A percentile compares a stretch with the other conserved stretches of the same genome.
Conservation (phyloP, 2,888 invertebrate genomes). For the Drosophila pseudotakahashii region DNA sequence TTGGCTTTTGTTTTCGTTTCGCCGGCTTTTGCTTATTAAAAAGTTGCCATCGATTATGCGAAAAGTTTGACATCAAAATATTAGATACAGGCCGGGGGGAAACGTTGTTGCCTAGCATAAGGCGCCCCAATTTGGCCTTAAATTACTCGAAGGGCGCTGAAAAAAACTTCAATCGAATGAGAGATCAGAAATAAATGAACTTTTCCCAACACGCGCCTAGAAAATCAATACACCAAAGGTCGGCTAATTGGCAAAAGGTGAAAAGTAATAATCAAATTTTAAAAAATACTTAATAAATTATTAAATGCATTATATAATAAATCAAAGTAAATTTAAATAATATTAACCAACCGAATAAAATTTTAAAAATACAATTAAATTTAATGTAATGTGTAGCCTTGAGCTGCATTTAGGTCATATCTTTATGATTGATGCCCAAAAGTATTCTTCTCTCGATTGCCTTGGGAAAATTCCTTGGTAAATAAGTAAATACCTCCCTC, state of each 20-base stretch:
- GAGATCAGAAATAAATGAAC: background rate
- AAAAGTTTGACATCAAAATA: constrained; percentile 56
- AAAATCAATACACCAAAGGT: constrained; percentile 13
- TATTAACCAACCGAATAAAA: too few relatives aligned
- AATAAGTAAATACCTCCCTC: constrained; percentile 14
- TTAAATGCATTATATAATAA: background rate
- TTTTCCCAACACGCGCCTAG: constrained; percentile 2
- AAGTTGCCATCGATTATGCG: constrained; percentile 61
- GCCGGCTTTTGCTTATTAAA: constrained; percentile 62
- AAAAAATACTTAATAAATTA: too few relatives aligned
- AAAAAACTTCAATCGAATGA: constrained; percentile 2
- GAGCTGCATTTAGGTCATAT: too few relatives aligned
- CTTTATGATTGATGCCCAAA: constrained; percentile 16
- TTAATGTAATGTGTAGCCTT: background rate
- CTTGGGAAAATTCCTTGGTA: constrained; percentile 2
- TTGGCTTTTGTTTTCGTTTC: constrained; percentile 44
- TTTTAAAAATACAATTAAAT: background rate
- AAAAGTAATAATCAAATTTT: background rate
- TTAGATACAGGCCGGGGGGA: background rate
- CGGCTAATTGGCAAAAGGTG: constrained; percentile 12
- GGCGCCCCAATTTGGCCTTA: constrained; percentile 8
- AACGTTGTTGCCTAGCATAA: constrained; percentile 38
- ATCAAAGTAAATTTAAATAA: background rate
- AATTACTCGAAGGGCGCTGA: background rate
- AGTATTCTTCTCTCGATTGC: background rate